These are phyloP conservation scores for Danio albolineatus DNA, from an alignment of 2,797 vertebrate species.

Conservation along the genomic window DNA sequence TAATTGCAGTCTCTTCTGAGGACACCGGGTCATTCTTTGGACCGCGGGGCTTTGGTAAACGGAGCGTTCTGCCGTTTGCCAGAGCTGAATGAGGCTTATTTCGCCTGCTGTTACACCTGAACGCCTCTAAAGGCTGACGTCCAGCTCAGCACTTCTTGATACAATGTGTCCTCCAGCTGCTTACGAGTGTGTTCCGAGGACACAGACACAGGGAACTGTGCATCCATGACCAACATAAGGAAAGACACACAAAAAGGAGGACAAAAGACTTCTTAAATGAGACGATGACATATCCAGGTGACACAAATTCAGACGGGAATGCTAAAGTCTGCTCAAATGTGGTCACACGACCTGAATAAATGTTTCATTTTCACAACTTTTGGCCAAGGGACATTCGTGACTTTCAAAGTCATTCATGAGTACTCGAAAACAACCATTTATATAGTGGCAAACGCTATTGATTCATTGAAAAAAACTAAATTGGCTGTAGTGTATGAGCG, in stretches of 20 bases:
- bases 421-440: too few relatives aligned
- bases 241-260: not conserved
- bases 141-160: constrained; percentile 48
- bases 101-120: constrained; percentile 42
- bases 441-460: too few relatives aligned
- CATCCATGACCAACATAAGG: not conserved
- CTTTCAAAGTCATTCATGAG: too few relatives aligned
- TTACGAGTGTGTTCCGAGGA: constrained; percentile 20
- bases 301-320: not conserved
- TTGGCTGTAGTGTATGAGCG: too few relatives aligned
- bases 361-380: too few relatives aligned
- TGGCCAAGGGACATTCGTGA: too few relatives aligned
- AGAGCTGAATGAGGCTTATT: constrained; percentile 41
- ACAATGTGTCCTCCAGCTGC: constrained; percentile 9
- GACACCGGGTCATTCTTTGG: constrained; percentile 12
- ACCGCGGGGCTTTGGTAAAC: constrained; percentile 11
- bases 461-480: too few relatives aligned
- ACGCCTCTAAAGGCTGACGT: constrained; percentile 31
- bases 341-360: too few relatives aligned
- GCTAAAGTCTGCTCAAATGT: too few relatives aligned
- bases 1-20: constrained; percentile 41
- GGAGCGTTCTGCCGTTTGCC: constrained; percentile 36
- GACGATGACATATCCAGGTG: not conserved
- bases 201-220: constrained; percentile 16
- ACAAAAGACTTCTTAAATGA: not conserved